Evolutionary conservation across 2,113 vertebrate genomes (phyloP).

Genomic region (Barnardius zonarius): DNA sequence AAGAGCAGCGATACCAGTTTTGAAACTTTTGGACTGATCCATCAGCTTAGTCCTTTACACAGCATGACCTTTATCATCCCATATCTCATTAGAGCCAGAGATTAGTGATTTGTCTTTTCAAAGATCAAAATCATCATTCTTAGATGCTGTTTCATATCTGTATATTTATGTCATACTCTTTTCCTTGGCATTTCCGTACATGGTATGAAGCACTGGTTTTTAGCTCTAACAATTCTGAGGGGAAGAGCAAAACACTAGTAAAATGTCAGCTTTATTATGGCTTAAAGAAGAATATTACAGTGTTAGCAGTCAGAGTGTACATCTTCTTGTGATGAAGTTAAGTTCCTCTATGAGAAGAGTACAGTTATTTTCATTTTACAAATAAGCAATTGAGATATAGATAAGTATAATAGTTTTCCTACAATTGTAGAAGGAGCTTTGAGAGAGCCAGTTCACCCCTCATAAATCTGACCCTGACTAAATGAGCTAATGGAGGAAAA

Average conservation of each 20-base stretch:
- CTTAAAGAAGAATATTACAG: constrained; percentile 15
- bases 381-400: constrained; percentile 8
- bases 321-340: neutral
- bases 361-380: constrained; percentile 17
- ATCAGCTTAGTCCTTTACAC: neutral
- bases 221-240: neutral
- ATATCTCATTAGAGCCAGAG: constrained; percentile 14
- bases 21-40: neutral
- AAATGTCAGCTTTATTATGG: constrained; percentile 28
- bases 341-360: neutral
- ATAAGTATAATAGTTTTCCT: neutral
- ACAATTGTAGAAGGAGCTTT: neutral
- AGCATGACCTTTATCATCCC: constrained; percentile 37
- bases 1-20: neutral
- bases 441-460: neutral
- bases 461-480: neutral
- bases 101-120: constrained; percentile 36
- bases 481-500: neutral
- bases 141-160: constrained; percentile 10
- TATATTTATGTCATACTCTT: constrained; percentile 30
- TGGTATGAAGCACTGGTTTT: neutral
- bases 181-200: constrained; percentile 6
- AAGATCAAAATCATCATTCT: constrained; percentile 51
- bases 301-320: neutral
- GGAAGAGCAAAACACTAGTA: neutral